These are phyloP conservation scores for Tetragonula clypearis DNA, from an alignment of 1,140 invertebrate genomes.

Conservation along the genomic window DNA sequence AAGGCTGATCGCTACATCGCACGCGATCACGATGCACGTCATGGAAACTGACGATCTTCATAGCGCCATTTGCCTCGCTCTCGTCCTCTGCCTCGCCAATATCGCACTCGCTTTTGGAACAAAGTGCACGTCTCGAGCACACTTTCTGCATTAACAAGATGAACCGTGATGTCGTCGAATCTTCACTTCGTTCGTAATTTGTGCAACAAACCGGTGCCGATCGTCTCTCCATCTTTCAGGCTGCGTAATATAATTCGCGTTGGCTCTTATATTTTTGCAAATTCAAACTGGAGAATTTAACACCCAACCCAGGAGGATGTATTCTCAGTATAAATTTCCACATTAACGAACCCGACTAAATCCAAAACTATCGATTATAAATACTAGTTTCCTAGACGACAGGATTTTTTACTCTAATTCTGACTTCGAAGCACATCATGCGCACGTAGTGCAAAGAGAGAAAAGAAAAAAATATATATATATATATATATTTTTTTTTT, in stretches of 20 bases:
- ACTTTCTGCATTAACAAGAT: constrained; percentile 31
- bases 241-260: not conserved
- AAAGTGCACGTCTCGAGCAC: constrained; percentile 38
- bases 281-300: too few relatives aligned
- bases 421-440: constrained; percentile 16
- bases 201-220: not conserved
- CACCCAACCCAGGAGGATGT: too few relatives aligned
- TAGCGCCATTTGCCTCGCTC: constrained; percentile 73
- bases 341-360: not conserved
- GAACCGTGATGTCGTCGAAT: not conserved
- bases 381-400: not conserved
- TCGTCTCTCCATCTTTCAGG: not conserved
- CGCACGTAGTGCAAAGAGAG: too few relatives aligned
- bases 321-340: not conserved
- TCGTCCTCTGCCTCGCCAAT: constrained; percentile 66
- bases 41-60: constrained; percentile 78
- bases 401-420: not conserved
- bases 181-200: not conserved
- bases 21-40: constrained; percentile 80
- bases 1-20: constrained; percentile 81
- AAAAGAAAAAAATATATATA: not conserved
- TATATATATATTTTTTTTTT: constrained; percentile 30
- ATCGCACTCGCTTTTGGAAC: constrained; percentile 49
- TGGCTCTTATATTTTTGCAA: not conserved
- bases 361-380: not conserved